Evolutionary conservation across 2,113 vertebrate genomes (phyloP).

Genomic region (Corythornis vintsioides): DNA sequence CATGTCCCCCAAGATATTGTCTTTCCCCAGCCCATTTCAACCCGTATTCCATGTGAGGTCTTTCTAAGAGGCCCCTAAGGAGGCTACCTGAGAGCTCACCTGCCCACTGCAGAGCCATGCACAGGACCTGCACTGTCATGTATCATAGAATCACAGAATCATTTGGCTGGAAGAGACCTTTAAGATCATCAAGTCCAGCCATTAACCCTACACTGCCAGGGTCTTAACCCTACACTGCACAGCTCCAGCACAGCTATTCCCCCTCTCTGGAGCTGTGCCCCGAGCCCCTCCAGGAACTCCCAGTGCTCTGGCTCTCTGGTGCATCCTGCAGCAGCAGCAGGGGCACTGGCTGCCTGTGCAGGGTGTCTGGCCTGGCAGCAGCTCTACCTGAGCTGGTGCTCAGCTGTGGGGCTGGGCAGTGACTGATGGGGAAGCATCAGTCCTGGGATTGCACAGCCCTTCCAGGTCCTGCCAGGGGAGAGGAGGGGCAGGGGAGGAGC

Average conservation of each 20-base stretch:
- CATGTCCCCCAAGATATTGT: not conserved
- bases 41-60: accelerated
- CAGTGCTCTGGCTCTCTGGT: not conserved
- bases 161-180: too few relatives aligned
- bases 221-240: too few relatives aligned
- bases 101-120: not conserved
- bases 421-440: not conserved
- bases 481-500: not conserved
- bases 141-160: too few relatives aligned
- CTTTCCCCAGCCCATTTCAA: not conserved
- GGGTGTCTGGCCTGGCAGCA: not conserved
- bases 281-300: not conserved
- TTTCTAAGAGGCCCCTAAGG: not conserved
- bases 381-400: accelerated
- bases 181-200: too few relatives aligned
- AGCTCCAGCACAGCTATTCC: not conserved
- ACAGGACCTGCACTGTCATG: accelerated
- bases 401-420: not conserved
- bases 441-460: not conserved
- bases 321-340: not conserved
- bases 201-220: too few relatives aligned
- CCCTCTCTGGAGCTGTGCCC: too few relatives aligned
- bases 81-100: not conserved
- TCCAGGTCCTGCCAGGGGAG: not conserved
- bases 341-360: not conserved